phyloP scores from a whole-genome alignment of 2,113 vertebrate genomes.

The Oriolus oriolus region DNA sequence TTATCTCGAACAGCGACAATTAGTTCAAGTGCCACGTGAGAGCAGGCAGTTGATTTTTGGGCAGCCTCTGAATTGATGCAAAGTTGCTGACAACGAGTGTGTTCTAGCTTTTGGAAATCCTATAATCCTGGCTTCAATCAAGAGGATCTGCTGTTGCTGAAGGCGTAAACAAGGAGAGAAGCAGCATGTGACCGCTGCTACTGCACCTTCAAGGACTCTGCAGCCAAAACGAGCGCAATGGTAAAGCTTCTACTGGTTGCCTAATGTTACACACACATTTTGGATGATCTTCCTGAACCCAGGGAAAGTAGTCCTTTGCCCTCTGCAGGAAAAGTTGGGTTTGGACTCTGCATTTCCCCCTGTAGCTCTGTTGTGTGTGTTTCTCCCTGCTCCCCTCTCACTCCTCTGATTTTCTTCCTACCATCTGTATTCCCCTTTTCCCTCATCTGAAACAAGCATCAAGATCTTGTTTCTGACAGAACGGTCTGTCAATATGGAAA shows the following conservation, averaged over 20 bases:
- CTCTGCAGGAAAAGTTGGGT: neutral
- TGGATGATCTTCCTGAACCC: neutral
- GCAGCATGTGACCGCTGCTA: constrained; percentile 4
- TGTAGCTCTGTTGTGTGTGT: neutral
- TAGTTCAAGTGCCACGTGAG: constrained; percentile 28
- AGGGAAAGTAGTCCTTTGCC: neutral
- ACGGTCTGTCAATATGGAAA: constrained; percentile 59
- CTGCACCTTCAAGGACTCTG: neutral
- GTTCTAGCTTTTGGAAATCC: constrained; percentile 61
- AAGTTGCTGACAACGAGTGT: constrained; percentile 41
- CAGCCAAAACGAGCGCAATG: neutral
- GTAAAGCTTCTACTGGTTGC: neutral
- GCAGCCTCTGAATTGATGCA: constrained; percentile 27
- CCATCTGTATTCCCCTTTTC: constrained; percentile 58
- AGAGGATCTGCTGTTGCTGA: constrained; percentile 52
- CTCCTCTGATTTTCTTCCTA: constrained; percentile 27
- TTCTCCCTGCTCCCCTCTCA: neutral
- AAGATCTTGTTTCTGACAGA: constrained; percentile 63
- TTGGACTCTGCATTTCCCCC: neutral
- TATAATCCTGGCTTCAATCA: constrained; percentile 59
- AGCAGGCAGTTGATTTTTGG: constrained; percentile 37
- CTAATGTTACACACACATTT: neutral
- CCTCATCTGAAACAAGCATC: constrained; percentile 58
- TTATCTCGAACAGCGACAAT: constrained; percentile 10
- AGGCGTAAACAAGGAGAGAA: constrained; percentile 52